phyloP scores from a whole-genome alignment of 2,888 invertebrate species.

The Drosophila paracracens region DNA sequence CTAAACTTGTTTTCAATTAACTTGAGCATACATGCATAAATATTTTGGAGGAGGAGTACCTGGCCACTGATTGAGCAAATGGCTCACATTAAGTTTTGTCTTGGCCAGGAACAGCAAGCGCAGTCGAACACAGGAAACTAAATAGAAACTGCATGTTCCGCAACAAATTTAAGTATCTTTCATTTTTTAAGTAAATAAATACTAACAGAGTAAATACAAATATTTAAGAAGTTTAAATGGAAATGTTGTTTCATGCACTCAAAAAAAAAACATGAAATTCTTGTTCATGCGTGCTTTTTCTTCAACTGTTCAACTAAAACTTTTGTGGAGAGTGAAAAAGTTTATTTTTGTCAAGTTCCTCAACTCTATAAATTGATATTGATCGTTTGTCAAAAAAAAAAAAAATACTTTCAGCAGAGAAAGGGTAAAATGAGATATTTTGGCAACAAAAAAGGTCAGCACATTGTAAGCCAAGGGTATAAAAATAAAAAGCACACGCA shows the following conservation, averaged over 20 bases:
- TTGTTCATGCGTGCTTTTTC: background rate
- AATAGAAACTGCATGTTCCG: background rate
- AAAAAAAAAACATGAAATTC: background rate
- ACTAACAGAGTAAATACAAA: too few species aligned
- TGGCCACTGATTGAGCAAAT: background rate
- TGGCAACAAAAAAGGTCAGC: slow-evolving; percentile 14
- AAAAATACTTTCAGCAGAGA: background rate
- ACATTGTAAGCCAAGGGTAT: slow-evolving; percentile 2
- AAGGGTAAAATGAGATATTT: slow-evolving; percentile 10
- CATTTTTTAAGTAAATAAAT: background rate
- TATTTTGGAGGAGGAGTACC: background rate
- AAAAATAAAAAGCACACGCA: slow-evolving; percentile 12
- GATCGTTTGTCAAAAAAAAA: background rate
- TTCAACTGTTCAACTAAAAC: slow-evolving; percentile 33
- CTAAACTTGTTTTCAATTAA: slow-evolving; percentile 78
- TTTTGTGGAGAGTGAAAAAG: slow-evolving; percentile 27
- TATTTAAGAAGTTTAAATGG: background rate
- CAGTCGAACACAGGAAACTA: slow-evolving; percentile 20
- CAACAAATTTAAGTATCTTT: slow-evolving; percentile 11
- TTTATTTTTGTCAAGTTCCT: background rate
- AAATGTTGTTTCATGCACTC: background rate
- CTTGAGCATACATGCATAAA: slow-evolving; percentile 13
- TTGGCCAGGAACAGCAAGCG: slow-evolving; percentile 12
- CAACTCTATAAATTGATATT: slow-evolving; percentile 4
- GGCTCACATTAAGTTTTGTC: slow-evolving; percentile 32